Conservation (phyloP, 1,140 invertebrate genomes). For the Cherax quadricarinatus region DNA sequence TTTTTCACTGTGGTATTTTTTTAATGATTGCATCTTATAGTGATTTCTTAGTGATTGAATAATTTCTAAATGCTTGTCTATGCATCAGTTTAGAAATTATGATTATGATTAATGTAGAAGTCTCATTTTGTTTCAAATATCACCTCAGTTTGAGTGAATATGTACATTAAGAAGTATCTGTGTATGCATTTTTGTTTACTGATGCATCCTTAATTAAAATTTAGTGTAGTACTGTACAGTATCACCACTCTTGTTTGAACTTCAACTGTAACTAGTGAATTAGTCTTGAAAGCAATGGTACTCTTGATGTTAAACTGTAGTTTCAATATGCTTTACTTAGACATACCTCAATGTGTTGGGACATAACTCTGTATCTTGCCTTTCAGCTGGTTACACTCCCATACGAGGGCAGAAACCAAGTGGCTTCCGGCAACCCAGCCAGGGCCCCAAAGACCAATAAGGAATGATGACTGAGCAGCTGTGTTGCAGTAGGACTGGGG, state of each 20-base stretch:
- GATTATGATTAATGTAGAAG: not conserved
- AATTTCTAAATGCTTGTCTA: not conserved
- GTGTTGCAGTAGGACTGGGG: not conserved
- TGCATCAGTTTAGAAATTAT: not conserved
- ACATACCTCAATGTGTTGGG: constrained; percentile 22
- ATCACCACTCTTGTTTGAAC: not conserved
- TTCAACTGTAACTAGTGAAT: not conserved
- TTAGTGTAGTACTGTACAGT: not conserved
- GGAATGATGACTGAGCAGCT: constrained; percentile 5
- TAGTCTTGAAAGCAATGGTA: not conserved
- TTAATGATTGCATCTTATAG: too few relatives aligned
- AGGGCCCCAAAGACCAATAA: constrained; percentile 56
- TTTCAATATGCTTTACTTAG: not conserved
- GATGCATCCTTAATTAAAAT: not conserved
- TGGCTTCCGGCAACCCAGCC: constrained; percentile 56
- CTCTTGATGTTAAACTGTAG: not conserved
- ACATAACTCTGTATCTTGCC: constrained; percentile 65
- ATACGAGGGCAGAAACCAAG: constrained; percentile 61
- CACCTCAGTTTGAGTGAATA: not conserved
- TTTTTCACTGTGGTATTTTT: too few relatives aligned
- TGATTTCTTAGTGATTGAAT: too few relatives aligned
- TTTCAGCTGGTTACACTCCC: constrained; percentile 66
- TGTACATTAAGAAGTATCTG: not conserved
- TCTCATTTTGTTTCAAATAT: not conserved
- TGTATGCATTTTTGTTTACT: not conserved